Base-by-base conservation (phyloP, 2,113 vertebrate species). In the Proterorhinus semilunaris region DNA sequence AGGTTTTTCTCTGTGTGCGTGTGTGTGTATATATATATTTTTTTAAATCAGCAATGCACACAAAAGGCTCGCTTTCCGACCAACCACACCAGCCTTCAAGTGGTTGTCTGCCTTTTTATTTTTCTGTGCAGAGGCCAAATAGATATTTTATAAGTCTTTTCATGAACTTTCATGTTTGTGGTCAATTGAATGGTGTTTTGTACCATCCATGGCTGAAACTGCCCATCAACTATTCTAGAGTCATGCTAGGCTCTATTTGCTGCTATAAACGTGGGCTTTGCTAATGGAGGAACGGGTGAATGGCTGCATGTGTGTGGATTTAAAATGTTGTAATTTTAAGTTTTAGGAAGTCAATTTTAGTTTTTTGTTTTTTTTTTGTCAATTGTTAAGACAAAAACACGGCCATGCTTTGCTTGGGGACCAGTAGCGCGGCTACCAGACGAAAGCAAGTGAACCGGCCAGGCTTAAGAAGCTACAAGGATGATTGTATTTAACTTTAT, bases 231-330 rank as follows among this genome's bases (percentile, higher is more conserved):
- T 84, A 74, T 86, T 67, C 80, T 88, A 90, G 94, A 91, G 94
- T 88, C 82, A 75, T 55, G 13, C 65, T 54, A 87, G 91, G 91
- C 94, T 94, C 94, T 93, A 73, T 16, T 85, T 96, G 97, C 96
- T 98, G 97, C 97, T 98, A 96, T 42, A 89, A 92, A 82, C 93
- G 91, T 93, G 90, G 94, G 89, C 93, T 93, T 90, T 89, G 76
- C 90, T 84, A 66, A 78, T 65, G 46, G 68, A 79, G 68, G 70
- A 21, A 54, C 47, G 48, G 15, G 49, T 7, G 21, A 62, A 53
- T 13, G 64, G 27, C 51, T 65, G 44, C 58, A 54, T 55, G 52
- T 64, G 74, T 67, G 47, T 58, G 48, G 72, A 68, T 67, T 49
- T 6, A 47, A 43, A 12, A 55, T 44, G 2, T 58, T 50, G 45